Evolutionary conservation across 2,113 vertebrate species (phyloP).

Genomic region (Gasterosteus nipponicus): DNA sequence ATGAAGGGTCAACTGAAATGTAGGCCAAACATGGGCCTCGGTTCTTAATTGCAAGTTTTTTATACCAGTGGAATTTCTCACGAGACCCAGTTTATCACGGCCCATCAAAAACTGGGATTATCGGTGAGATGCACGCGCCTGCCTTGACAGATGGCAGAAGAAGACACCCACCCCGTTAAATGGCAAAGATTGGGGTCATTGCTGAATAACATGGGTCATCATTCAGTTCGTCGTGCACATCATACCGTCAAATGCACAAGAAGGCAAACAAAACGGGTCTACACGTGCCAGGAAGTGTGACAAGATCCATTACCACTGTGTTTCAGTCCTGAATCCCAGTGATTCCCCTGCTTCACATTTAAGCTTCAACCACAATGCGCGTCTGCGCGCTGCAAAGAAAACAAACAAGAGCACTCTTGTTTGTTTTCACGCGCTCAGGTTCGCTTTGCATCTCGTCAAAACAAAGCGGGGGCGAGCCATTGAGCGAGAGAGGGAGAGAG

Average conservation of each 20-base stretch:
- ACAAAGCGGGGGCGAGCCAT: conserved; percentile 76
- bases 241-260: not conserved
- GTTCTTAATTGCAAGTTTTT: not conserved
- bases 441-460: conserved; percentile 75
- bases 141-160: conserved; percentile 53
- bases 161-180: conserved; percentile 34
- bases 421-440: conserved; percentile 59
- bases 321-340: not conserved
- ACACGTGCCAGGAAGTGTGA: not conserved
- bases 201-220: conserved; percentile 7
- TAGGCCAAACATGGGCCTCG: not conserved
- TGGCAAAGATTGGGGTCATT: conserved; percentile 53
- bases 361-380: conserved; percentile 42
- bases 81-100: not conserved
- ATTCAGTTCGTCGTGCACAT: not conserved
- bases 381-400: conserved; percentile 38
- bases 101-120: conserved; percentile 44
- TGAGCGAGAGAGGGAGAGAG: not conserved
- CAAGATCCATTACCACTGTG: not conserved
- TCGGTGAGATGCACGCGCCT: conserved; percentile 21
- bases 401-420: no score
- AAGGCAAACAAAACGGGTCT: not conserved
- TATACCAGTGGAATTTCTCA: conserved; percentile 3
- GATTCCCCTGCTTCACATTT: not conserved
- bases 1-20: not conserved